phyloP scores from a whole-genome alignment of 2,797 vertebrate genomes.

The Neosilurus hyrtlii region DNA sequence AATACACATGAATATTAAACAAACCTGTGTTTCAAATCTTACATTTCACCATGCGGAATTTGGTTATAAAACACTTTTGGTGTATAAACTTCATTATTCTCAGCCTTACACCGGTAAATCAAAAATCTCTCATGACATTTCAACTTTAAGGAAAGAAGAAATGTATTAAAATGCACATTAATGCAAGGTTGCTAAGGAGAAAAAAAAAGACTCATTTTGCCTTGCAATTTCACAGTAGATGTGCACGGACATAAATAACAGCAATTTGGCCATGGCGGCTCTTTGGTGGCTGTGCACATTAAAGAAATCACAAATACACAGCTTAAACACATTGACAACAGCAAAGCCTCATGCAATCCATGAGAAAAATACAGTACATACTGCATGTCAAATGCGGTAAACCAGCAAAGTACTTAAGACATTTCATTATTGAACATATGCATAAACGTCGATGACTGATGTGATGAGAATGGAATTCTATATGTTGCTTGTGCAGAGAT shows the following conservation, averaged over 20 bases:
- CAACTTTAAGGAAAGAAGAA: conserved; percentile 7
- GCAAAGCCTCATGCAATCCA: background rate
- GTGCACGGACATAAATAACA: conserved; percentile 20
- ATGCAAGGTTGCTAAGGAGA: background rate
- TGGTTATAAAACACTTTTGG: background rate
- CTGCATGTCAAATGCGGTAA: conserved; percentile 1
- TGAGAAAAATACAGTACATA: background rate
- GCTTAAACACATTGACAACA: background rate
- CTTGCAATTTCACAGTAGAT: conserved; percentile 5
- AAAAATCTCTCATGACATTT: background rate
- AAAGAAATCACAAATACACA: conserved; percentile 23
- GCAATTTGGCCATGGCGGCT: conserved; percentile 27
- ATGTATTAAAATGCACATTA: conserved; percentile 17
- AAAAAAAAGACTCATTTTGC: background rate
- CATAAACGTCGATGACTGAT: conserved; percentile 54
- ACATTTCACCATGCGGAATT: background rate
- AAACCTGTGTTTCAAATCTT: background rate
- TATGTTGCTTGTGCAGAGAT: conserved; percentile 52
- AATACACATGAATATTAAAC: background rate
- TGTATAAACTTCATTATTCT: background rate
- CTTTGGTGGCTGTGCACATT: conserved; percentile 20
- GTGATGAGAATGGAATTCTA: conserved; percentile 44
- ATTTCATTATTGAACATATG: conserved; percentile 22
- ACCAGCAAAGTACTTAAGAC: background rate
- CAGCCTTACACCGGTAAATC: background rate